phyloP scores from a whole-genome alignment of 1,140 invertebrate genomes.

The Diorhabda sublineata region DNA sequence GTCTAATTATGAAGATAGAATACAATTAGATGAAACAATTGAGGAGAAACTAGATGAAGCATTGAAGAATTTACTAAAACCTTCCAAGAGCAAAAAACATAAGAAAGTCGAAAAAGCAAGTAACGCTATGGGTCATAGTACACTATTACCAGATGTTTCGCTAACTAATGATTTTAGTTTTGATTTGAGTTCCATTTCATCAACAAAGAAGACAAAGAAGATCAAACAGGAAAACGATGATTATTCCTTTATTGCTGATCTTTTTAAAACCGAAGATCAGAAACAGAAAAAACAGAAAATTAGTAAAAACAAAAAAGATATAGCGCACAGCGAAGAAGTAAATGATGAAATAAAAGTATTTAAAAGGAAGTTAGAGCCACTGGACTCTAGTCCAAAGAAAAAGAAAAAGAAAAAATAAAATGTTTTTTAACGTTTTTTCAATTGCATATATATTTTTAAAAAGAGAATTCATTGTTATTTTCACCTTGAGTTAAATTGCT shows the following conservation, averaged over 20 bases:
- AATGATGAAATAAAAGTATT: too few relatives aligned
- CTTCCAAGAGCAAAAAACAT: conserved; percentile 12
- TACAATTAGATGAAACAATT: conserved; percentile 23
- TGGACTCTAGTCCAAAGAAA: neutral
- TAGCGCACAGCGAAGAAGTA: too few relatives aligned
- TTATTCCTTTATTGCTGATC: neutral
- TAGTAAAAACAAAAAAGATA: too few relatives aligned
- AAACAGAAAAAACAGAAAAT: too few relatives aligned
- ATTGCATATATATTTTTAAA: too few relatives aligned
- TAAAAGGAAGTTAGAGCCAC: neutral
- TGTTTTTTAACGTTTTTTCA: too few relatives aligned
- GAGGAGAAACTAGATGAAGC: conserved; percentile 24
- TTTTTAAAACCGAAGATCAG: neutral
- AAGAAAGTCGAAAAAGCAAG: conserved; percentile 9
- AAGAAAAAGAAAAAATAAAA: too few relatives aligned
- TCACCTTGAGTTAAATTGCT: too few relatives aligned
- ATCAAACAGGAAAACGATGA: neutral
- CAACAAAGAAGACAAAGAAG: conserved; percentile 16
- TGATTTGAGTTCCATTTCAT: conserved; percentile 12
- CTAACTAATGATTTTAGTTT: conserved; percentile 9
- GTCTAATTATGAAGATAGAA: conserved; percentile 24
- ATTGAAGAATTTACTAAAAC: conserved; percentile 17
- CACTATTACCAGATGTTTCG: conserved; percentile 8
- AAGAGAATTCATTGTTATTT: too few relatives aligned
- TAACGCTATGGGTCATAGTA: conserved; percentile 14